A percentile compares a stretch with the other conserved stretches of the same genome.
Conservation (phyloP, 1,140 invertebrate genomes). For the Tetramorium parvispinum region DNA sequence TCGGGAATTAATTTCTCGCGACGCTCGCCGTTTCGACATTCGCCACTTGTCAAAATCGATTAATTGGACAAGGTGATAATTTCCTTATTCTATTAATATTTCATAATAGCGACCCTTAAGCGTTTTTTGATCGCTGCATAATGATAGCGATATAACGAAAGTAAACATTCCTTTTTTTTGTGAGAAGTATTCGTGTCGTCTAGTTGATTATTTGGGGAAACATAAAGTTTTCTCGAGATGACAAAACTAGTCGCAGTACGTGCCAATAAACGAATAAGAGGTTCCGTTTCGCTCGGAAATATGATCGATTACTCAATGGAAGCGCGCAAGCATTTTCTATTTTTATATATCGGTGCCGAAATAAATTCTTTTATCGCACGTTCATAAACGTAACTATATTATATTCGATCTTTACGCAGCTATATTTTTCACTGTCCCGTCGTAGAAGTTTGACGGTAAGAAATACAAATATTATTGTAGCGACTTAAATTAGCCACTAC, state of each 20-base stretch:
- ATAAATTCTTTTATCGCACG: conserved; percentile 47
- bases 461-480: background rate
- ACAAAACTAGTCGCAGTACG: conserved; percentile 8
- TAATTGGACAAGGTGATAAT: too few species aligned
- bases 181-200: background rate
- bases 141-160: background rate
- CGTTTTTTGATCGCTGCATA: background rate
- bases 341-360: conserved; percentile 4
- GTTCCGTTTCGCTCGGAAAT: conserved; percentile 21
- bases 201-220: conserved; percentile 2
- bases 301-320: conserved; percentile 31
- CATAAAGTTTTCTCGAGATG: conserved; percentile 7
- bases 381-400: conserved; percentile 43
- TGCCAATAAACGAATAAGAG: conserved; percentile 32
- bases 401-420: conserved; percentile 15
- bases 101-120: background rate
- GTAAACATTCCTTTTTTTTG: background rate
- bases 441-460: background rate
- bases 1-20: conserved; percentile 4
- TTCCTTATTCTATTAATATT: background rate
- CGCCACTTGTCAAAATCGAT: background rate
- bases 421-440: background rate
- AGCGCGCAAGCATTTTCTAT: conserved; percentile 19
- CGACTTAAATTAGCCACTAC: background rate
- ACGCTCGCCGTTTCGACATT: background rate